These are phyloP conservation scores for Pachypeltis micranthus DNA, from an alignment of 1,140 invertebrate genomes.

Conservation along the genomic window DNA sequence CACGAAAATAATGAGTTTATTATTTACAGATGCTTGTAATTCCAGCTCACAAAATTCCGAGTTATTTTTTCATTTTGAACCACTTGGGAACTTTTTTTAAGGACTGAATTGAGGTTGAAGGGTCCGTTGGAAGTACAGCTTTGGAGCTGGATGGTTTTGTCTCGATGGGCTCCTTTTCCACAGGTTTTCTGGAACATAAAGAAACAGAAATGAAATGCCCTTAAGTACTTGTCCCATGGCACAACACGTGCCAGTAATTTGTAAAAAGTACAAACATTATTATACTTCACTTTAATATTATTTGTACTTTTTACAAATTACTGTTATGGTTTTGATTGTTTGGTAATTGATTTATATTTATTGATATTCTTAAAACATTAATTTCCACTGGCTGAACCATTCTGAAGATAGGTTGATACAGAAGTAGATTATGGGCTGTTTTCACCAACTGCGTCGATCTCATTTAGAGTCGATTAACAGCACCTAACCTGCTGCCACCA, in stretches of 20 bases:
- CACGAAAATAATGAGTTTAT: neutral
- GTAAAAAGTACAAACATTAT: neutral
- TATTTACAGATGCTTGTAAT: neutral
- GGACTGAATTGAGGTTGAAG: neutral
- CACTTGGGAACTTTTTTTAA: neutral
- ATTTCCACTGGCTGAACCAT: neutral
- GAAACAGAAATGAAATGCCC: neutral
- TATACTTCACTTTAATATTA: neutral
- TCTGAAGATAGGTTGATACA: too few species aligned
- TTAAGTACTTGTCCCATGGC: neutral
- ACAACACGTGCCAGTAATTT: too few species aligned
- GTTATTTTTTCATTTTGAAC: neutral
- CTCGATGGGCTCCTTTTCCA: neutral
- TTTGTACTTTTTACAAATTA: neutral
- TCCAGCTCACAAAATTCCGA: neutral
- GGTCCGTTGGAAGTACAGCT: neutral
- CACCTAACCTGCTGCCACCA: too few species aligned
- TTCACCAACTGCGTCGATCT: too few species aligned
- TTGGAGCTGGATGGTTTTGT: neutral
- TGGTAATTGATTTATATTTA: neutral
- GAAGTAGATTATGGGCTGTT: too few species aligned
- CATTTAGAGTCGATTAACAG: too few species aligned
- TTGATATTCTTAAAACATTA: neutral
- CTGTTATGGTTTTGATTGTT: neutral
- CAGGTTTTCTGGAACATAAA: neutral